Evolutionary conservation across 2,888 invertebrate species (phyloP), one percentile per base, ranked within the genome.

Genomic region (Blera fallax): DNA sequence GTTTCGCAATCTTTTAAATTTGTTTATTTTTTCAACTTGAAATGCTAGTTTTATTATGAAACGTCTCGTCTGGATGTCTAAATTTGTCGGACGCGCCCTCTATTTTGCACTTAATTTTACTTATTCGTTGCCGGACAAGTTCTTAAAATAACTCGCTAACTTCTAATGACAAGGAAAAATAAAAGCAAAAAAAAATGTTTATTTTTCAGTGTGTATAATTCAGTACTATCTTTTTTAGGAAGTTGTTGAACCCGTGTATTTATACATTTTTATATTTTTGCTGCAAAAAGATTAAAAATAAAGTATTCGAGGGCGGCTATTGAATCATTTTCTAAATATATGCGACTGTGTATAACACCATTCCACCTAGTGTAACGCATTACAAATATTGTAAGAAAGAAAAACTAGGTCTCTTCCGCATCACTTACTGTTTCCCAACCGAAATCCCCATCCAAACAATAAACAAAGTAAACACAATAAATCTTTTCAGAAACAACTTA

Each of bases 181-280:
- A 48, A 52, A 40, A 40, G n/a, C n/a, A 40, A n/a, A 3, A n/a
- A 40, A 2, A 40, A 37, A 3, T 2, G 10, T 10, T 34, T 34
- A 10, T 8, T 34, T 34, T 24, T 24, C 2, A 24, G 24, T 24
- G 4, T 24, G 24, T 24, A 4, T 24, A 34, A 11, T 2, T 34
- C 10, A 6, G n/a, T 37, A 37, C 37, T 14, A 16, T 14, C n/a
- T 50, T 50, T n/a, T 62, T 18, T 16, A 3, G 11, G 34, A 48
- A 45, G 65, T 50, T 65, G 34, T 65, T 65, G 65, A 65, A 65
- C 65, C n/a, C 34, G 14, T 3, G 4, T 24, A 24, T 24, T 24
- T 24, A 24, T 24, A 24, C 24, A 24, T 24, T 24, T 24, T 24
- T 3, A 4, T 3, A 24, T 24, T 24, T 24, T 24, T 24, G 24